Evolutionary conservation across 2,888 invertebrate species (phyloP), one percentile per base, ranked within the genome.

Genomic region (Drosophila longiperda): DNA sequence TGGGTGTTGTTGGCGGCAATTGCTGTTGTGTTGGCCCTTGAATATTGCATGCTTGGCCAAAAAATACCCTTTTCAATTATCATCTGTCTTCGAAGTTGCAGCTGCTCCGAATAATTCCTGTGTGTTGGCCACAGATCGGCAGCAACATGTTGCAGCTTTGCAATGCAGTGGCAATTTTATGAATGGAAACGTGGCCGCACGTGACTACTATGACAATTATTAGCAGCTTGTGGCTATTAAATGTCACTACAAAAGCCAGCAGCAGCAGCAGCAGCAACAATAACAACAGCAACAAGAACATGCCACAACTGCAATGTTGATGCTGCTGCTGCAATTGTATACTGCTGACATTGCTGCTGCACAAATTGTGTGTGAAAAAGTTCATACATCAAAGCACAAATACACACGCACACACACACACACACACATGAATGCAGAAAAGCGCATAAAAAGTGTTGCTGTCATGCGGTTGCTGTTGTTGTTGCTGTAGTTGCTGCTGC

Each of bases 121-220:
- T 34, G 34, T 29, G 34, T 29, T 45, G 32, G 32, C 17, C 12
- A 23, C 62, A 32, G 68, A 73, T 69, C 64, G 29, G 72, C 82
- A 57, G 78, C 85, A 62, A 66, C 81, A 80, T 73, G 82, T 81
- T 66, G 75, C 67, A 12, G 74, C 64, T 70, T 45, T 62, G 69
- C 34, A 57, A 64, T 62, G 67, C 67, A 54, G 58, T 67, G 58
- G 66, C 69, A 49, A 63, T 89, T 85, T 85, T 84, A 89, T 85
- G 89, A 89, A 85, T 85, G 89, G 75, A 85, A 79, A 74, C 82
- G 36, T 77, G 72, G 71, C 61, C 49, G 81, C 89, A 89, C 84
- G 84, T 89, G 87, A 81, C 84, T 87, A 84, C 87, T 89, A 84
- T 89, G 87, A 81, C 84, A 89, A 84, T 84, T 89, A 84, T 89